These are phyloP conservation scores for Sanderia malayensis DNA, from an alignment of 30 jellyfish, hydroid and myxozoan species.

Conservation along the genomic window DNA sequence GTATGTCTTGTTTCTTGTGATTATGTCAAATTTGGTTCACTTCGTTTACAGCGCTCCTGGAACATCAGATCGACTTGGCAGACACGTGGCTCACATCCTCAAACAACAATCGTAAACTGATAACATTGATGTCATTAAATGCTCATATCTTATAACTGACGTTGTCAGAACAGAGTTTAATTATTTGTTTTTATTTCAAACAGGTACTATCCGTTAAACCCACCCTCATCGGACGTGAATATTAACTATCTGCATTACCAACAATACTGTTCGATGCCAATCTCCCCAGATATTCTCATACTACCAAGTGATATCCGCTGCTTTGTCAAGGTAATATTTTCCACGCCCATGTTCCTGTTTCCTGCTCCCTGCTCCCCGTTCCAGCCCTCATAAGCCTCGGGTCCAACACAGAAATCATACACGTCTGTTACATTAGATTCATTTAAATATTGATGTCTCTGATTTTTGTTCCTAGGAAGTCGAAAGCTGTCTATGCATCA, in stretches of 20 bases:
- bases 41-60: conserved; percentile 80
- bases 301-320: conserved; percentile 89
- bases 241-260: conserved; percentile 80
- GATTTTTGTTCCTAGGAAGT: too few relatives aligned
- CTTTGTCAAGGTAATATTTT: conserved; percentile 93
- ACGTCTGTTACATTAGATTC: too few relatives aligned
- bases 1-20: too few relatives aligned
- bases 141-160: too few relatives aligned
- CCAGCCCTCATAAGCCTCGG: too few relatives aligned
- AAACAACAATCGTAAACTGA: conserved; percentile 93
- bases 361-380: too few relatives aligned
- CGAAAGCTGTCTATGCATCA: conserved; percentile 81
- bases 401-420: too few relatives aligned
- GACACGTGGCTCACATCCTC: conserved; percentile 78
- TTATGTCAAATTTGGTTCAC: too few relatives aligned
- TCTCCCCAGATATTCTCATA: conserved; percentile 81
- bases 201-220: conserved; percentile 96
- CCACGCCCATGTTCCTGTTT: too few relatives aligned
- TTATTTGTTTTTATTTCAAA: background rate
- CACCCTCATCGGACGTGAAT: conserved; percentile 90
- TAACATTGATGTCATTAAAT: too few relatives aligned
- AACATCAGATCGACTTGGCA: conserved; percentile 90
- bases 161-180: too few relatives aligned
- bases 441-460: too few relatives aligned
- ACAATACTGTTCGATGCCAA: conserved; percentile 68